Conservation (phyloP, 2,888 invertebrate species). For the Caenorhabditis wallacei region DNA sequence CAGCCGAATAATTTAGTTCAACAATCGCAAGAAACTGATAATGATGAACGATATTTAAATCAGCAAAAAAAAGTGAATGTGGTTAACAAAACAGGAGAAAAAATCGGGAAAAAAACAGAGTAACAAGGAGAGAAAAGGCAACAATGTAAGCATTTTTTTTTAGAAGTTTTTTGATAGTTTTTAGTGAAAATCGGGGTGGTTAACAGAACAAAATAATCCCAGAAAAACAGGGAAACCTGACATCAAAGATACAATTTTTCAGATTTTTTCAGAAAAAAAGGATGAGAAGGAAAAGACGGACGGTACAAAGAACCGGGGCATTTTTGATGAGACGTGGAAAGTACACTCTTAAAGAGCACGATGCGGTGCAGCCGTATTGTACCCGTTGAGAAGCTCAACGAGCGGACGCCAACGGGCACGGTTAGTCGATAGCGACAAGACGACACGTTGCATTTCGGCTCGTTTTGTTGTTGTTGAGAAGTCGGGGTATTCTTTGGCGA, state of each 20-base stretch:
- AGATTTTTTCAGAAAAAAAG: background rate
- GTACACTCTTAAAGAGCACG: constrained; percentile 49
- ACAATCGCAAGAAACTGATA: background rate
- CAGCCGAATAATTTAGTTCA: constrained; percentile 14
- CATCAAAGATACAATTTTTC: constrained; percentile 36
- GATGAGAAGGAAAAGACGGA: constrained; percentile 31
- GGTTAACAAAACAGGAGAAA: constrained; percentile 39
- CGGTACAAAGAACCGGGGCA: constrained; percentile 60
- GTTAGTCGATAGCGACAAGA: constrained; percentile 75
- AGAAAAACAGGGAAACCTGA: constrained; percentile 1
- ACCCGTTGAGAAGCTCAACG: constrained; percentile 63
- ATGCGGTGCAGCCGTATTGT: constrained; percentile 64
- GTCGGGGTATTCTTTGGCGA: constrained; percentile 72
- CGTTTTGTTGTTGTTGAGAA: constrained; percentile 72
- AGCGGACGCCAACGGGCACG: constrained; percentile 60
- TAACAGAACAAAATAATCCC: constrained; percentile 29
- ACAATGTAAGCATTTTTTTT: constrained; percentile 11
- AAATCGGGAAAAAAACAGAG: constrained; percentile 23
- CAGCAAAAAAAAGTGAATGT: constrained; percentile 41
- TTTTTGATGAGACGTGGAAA: constrained; percentile 49
- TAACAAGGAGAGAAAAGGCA: constrained; percentile 32
- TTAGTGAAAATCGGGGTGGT: constrained; percentile 44
- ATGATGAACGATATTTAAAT: background rate
- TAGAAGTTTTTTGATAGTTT: constrained; percentile 25
- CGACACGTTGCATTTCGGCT: constrained; percentile 74